Base-by-base conservation (phyloP, 2,113 vertebrate genomes). In the Anas platyrhynchos region DNA sequence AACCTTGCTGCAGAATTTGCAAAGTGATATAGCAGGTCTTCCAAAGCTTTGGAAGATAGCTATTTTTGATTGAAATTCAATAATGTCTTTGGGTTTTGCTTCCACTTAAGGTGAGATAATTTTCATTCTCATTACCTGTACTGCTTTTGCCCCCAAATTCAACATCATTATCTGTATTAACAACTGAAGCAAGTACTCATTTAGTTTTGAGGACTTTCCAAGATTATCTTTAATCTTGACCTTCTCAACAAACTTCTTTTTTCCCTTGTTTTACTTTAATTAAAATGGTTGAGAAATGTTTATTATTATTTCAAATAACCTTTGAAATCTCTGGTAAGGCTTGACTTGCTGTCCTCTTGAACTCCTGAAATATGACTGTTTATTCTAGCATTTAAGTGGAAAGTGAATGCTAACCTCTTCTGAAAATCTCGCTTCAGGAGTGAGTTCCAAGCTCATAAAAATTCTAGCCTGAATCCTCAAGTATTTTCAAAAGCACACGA, bases 401-500 rank as follows among this genome's bases (percentile, higher is more conserved):
- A 83, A 59, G 23, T 83, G 82, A 83, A 79, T 41, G 27, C 16
- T 83, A 91, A 89, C 67, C 48, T 79, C 66, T 89, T 94, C 36
- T 38, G 62, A 87, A 92, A 91, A 94, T 66, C 62, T 73, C 66
- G 48, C 18, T 91, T 21, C 50, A 63, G 61, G 36, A 93, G 55
- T 74, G 20, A 86, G n/a, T 85, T 91, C 50, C 59, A 78, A 89
- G 11, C 59, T 95, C 26, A 87, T 92, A 94, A 95, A 94, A 91
- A 85, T 93, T 94, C 71, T 66, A 68, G 13, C 21, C 54, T 80
- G 78, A 89, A 85, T 87, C 31, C 31, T 80, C 76, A 77, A 67
- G 69, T 63, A 83, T 94, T 94, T 94, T 83, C 75, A 87, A 76
- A 96, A 85, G 21, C 18, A 29, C 66, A 25, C 22, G 91, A 89